A percentile compares a stretch with the other conserved stretches of the same genome.
Conservation (phyloP, 2,113 vertebrate species). For the Tenrec ecaudatus region DNA sequence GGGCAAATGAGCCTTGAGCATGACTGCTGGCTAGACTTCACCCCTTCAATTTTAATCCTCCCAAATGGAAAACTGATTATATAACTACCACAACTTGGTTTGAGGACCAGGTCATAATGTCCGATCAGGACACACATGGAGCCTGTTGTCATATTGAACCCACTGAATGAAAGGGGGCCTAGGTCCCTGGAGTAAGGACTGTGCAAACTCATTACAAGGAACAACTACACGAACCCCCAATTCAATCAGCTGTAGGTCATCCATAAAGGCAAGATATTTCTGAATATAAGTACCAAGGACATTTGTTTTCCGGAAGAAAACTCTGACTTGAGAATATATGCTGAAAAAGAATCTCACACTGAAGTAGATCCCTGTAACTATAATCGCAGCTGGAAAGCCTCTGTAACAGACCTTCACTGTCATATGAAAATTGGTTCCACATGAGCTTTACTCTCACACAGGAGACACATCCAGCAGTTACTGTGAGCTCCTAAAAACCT, state of each 20-base stretch:
- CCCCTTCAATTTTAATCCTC: too few species aligned
- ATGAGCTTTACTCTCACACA: background rate
- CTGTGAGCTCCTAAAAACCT: background rate
- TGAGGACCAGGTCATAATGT: background rate
- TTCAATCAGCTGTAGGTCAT: background rate
- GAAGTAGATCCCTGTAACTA: background rate
- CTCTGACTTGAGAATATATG: background rate
- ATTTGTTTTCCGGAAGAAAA: background rate
- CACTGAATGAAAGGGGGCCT: background rate
- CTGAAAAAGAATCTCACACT: background rate
- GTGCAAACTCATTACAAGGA: background rate
- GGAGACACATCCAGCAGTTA: background rate
- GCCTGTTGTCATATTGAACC: background rate
- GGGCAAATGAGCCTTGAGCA: background rate
- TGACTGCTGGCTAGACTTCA: too few species aligned
- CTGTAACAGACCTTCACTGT: background rate
- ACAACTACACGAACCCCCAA: background rate
- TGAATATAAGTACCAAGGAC: background rate
- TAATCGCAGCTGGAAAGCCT: background rate
- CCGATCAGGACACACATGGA: background rate
- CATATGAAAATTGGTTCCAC: background rate
- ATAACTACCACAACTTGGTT: too few species aligned
- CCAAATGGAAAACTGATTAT: too few species aligned
- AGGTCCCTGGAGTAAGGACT: background rate
- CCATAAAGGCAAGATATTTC: background rate